These are phyloP conservation scores for Alethe castanea DNA, from an alignment of 2,113 vertebrate species.

Conservation along the genomic window DNA sequence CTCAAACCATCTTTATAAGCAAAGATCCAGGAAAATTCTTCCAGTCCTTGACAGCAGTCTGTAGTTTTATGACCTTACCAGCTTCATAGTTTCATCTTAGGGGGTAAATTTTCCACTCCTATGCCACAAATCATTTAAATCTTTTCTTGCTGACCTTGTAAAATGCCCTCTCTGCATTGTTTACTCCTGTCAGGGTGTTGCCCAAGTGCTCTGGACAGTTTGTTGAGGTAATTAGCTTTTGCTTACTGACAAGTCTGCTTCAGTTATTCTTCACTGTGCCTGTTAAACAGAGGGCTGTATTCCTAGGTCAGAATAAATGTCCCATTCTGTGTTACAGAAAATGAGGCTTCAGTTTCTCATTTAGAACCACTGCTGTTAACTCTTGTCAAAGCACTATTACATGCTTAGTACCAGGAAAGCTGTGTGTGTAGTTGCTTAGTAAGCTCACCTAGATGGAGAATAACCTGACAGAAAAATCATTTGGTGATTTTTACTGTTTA, in stretches of 20 bases:
- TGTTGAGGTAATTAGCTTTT: conserved; percentile 12
- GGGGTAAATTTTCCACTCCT: conserved; percentile 30
- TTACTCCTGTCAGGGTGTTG: neutral
- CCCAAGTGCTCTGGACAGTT: conserved; percentile 36
- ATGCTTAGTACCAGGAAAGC: neutral
- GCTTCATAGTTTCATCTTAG: neutral
- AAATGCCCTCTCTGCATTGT: conserved; percentile 34
- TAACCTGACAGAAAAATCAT: neutral
- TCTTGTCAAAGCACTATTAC: neutral
- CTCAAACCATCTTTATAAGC: neutral
- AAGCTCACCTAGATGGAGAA: neutral
- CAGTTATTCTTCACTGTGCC: neutral
- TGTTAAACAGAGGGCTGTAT: neutral
- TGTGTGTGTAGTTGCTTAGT: neutral
- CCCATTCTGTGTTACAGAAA: neutral
- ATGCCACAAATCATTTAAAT: conserved; percentile 28
- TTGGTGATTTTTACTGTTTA: neutral
- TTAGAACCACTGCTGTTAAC: neutral
- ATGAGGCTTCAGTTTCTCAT: neutral
- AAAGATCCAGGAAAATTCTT: neutral
- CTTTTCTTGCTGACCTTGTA: conserved; percentile 49
- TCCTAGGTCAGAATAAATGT: neutral
- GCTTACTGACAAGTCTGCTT: neutral
- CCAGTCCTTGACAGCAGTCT: conserved; percentile 13
- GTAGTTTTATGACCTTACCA: neutral